Evolutionary conservation across 2,797 vertebrate genomes (phyloP).

Genomic region (Melanotaenia boesemani): DNA sequence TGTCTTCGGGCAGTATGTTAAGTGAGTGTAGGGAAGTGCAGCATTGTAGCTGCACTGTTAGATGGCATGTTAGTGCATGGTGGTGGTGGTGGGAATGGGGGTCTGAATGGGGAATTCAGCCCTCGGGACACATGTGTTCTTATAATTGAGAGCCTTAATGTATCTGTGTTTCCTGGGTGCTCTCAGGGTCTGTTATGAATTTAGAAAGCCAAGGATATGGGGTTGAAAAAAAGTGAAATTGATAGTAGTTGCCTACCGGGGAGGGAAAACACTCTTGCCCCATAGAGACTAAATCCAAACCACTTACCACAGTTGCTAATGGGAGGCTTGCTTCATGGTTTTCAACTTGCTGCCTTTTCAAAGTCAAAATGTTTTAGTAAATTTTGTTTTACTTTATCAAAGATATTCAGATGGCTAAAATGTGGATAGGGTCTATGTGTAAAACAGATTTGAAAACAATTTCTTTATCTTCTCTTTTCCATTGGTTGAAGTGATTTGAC

Average conservation of each 20-base stretch:
- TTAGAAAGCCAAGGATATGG: slow-evolving; percentile 70
- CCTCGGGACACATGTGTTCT: slow-evolving; percentile 74
- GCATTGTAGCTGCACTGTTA: slow-evolving; percentile 58
- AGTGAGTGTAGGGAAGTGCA: slow-evolving; percentile 71
- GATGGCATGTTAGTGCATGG: slow-evolving; percentile 73
- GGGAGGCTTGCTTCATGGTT: slow-evolving; percentile 25
- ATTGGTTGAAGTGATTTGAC: slow-evolving; percentile 32
- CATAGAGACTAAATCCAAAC: slow-evolving; percentile 47
- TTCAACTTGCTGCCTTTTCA: neutral
- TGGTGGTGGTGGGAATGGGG: slow-evolving; percentile 26
- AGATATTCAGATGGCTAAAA: neutral
- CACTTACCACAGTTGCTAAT: slow-evolving; percentile 49
- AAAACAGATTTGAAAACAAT: neutral
- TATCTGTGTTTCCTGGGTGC: slow-evolving; percentile 75
- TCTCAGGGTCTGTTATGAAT: slow-evolving; percentile 74
- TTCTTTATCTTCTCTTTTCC: neutral
- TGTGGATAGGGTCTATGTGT: neutral
- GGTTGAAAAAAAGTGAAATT: slow-evolving; percentile 54
- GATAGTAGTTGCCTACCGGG: slow-evolving; percentile 54
- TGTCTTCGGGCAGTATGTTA: slow-evolving; percentile 75
- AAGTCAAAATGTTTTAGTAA: neutral
- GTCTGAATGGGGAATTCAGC: slow-evolving; percentile 65
- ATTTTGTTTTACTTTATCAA: neutral
- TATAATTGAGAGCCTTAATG: slow-evolving; percentile 80
- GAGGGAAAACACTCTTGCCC: slow-evolving; percentile 52